phyloP scores from a whole-genome alignment of 2,113 vertebrate genomes.

The Lamprologus ornatipinnis region DNA sequence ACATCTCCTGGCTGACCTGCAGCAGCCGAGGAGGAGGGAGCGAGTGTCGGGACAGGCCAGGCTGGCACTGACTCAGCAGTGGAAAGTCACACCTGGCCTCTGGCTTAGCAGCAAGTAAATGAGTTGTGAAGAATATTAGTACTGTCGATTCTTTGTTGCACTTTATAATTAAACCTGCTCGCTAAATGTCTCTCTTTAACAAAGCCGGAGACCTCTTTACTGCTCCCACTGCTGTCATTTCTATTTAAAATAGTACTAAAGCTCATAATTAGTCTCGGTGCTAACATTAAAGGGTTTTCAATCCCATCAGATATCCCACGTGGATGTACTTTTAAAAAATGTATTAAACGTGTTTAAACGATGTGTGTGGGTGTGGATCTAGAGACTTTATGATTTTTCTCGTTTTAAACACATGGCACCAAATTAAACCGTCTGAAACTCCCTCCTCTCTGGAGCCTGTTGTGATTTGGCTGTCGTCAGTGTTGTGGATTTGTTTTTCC shows the following conservation, averaged over 20 bases:
- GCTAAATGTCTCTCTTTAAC: background rate
- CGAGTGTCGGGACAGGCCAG: background rate
- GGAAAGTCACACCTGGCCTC: conserved; percentile 60
- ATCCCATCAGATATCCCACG: background rate
- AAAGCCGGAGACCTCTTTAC: background rate
- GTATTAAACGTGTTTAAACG: background rate
- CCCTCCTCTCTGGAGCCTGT: background rate
- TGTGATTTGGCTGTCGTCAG: background rate
- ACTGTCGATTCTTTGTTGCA: conserved; percentile 30
- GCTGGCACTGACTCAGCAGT: conserved; percentile 29
- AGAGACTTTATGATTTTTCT: background rate
- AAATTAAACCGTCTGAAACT: background rate
- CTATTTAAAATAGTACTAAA: background rate
- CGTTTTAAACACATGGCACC: background rate
- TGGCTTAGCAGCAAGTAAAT: background rate
- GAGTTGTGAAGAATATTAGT: conserved; percentile 29
- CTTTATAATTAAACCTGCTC: background rate
- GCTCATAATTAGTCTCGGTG: background rate
- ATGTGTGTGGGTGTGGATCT: conserved; percentile 20
- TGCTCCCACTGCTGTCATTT: background rate
- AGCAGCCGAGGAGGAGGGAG: background rate
- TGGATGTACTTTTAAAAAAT: background rate
- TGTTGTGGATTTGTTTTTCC: background rate
- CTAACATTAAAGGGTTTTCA: background rate
- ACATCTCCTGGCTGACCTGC: conserved; percentile 46